These are phyloP conservation scores for Buceros bicornis DNA, from an alignment of 2,797 vertebrate genomes.

Conservation along the genomic window DNA sequence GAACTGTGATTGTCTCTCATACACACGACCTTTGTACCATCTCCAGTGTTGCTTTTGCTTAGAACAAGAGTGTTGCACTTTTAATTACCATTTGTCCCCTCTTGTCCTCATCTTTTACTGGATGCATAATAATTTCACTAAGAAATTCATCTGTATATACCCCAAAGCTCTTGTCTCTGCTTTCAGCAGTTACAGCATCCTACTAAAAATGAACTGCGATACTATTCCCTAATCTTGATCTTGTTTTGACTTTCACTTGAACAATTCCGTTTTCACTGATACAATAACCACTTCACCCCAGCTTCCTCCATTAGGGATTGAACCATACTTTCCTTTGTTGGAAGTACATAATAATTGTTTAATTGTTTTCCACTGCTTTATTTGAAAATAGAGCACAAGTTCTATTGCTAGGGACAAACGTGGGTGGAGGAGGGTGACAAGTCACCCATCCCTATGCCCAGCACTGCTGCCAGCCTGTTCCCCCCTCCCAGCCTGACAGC, in stretches of 20 bases:
- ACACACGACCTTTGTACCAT: background rate
- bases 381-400: background rate
- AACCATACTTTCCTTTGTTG: background rate
- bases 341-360: background rate
- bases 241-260: background rate
- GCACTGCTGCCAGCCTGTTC: background rate
- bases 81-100: background rate
- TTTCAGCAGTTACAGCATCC: background rate
- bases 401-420: background rate
- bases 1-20: background rate
- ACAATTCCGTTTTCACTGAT: background rate
- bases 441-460: background rate
- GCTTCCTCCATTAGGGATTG: background rate
- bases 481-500: background rate
- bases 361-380: background rate
- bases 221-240: background rate
- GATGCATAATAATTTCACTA: background rate
- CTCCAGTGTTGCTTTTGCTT: background rate
- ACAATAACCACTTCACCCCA: background rate
- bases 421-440: background rate
- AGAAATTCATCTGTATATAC: background rate
- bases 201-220: background rate
- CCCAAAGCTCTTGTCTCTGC: background rate
- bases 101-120: background rate
- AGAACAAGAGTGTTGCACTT: background rate